Base-by-base conservation (phyloP, 2,888 invertebrate genomes). In the Dasypogon diadema region DNA sequence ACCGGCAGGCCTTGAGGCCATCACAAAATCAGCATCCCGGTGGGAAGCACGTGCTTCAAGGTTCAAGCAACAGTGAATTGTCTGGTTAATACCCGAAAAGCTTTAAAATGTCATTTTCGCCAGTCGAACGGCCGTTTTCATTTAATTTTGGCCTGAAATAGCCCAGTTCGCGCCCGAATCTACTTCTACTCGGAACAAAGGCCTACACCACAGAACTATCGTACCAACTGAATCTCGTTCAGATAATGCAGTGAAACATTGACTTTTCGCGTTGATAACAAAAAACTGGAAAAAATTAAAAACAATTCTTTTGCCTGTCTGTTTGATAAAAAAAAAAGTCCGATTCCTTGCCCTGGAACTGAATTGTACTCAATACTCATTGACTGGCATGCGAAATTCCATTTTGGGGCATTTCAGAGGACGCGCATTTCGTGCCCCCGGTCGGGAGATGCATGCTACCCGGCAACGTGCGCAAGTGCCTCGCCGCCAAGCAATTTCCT, bases 281-380 rank as follows among this genome's bases (percentile, higher is more conserved):
- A 65, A 65, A 65, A 65, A 14, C 48, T 42, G 65, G 46, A 14
- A 24, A 65, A 65, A 65, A 65, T 65, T 65, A 22, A 65, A 65
- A 65, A 65, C 65, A 65, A 65, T 65, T 22, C 65, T n/a, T n/a
- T n/a, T 46, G 18, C 46, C 46, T 22, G 46, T 65, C 65, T 48
- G n/a, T 65, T 46, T 14, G 54, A 72, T n/a, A 72, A 26, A 16
- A 73, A 75, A 75, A 75, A 58, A 75, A 76, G 26, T 72, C 60
- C 51, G 48, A 76, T 68, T 76, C 74, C 68, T 65, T 65, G 56
- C 65, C 68, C 76, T 76, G 76, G 46, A 74, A 74, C 76, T 56
- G 58, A 74, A 75, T 68, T 74, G 16, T 68, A 68, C 76, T 76
- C 74, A 72, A 58, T 76, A 42, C 30, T 56, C 73, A 16, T 73